Percentiles rank a stretch among this genome's conserved stretches.
phyloP scores from a whole-genome alignment of 2,888 invertebrate genomes.

The Archips crataeganus region DNA sequence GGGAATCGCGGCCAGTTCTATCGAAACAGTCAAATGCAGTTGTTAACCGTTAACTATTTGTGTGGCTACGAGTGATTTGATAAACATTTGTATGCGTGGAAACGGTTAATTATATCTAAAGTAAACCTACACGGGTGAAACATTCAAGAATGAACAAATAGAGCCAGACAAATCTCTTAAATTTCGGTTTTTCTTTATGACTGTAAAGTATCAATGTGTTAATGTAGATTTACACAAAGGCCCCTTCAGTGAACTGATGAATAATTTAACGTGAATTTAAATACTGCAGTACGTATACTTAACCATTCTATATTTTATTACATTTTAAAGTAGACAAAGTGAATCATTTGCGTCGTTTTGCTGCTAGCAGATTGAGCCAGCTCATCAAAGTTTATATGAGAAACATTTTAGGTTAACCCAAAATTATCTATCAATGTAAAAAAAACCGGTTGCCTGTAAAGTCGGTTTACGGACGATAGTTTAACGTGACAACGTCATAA shows the following conservation, averaged over 20 bases:
- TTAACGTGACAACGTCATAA: no score
- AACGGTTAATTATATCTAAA: conserved; percentile 4
- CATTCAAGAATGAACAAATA: neutral
- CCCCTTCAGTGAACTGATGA: neutral
- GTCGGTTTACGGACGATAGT: no score
- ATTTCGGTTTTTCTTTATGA: no score
- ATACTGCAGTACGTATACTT: neutral
- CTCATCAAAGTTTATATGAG: neutral
- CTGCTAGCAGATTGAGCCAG: neutral
- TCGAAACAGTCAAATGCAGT: conserved; percentile 36
- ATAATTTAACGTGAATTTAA: neutral
- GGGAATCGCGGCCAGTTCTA: conserved; percentile 38
- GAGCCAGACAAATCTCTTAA: no score
- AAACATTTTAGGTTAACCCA: neutral
- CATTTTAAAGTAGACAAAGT: neutral
- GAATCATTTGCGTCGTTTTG: neutral
- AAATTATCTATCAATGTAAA: neutral
- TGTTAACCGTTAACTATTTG: conserved; percentile 39
- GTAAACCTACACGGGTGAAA: neutral
- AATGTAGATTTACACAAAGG: no score
- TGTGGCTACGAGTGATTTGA: conserved; percentile 22
- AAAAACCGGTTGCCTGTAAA: no score
- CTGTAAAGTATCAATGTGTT: no score
- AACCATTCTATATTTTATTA: neutral
- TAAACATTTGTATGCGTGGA: conserved; percentile 11